Conservation (phyloP, 1,140 invertebrate genomes). For the Laupala kohalensis region DNA sequence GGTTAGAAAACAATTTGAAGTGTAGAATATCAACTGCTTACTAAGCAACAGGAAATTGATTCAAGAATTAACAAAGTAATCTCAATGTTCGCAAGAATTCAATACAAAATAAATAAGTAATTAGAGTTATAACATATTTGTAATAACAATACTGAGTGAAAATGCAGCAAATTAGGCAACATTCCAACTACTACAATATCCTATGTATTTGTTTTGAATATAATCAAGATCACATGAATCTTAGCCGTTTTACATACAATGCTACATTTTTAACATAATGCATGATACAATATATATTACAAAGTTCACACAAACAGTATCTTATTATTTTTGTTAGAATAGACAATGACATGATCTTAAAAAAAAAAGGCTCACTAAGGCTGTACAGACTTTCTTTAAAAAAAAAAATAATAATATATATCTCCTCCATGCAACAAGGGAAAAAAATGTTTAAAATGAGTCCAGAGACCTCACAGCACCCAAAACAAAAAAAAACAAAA, state of each 20-base stretch:
- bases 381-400: not conserved
- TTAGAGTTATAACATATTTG: not conserved
- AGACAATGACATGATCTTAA: not conserved
- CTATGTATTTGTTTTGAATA: not conserved
- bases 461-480: not conserved
- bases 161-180: not conserved
- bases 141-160: not conserved
- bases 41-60: too few relatives aligned
- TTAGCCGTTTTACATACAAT: not conserved
- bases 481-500: too few relatives aligned
- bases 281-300: conserved; percentile 6
- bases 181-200: not conserved
- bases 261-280: conserved; percentile 5
- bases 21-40: too few relatives aligned
- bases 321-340: not conserved
- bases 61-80: too few relatives aligned
- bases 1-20: too few relatives aligned
- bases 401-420: not conserved
- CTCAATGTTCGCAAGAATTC: too few relatives aligned
- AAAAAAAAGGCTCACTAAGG: not conserved
- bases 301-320: conserved; percentile 8
- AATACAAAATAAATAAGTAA: not conserved
- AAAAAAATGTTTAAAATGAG: not conserved
- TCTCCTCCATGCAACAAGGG: not conserved
- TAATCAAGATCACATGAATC: not conserved